phyloP scores from a whole-genome alignment of 2,888 invertebrate genomes.

The Neocrepidodera transversa region DNA sequence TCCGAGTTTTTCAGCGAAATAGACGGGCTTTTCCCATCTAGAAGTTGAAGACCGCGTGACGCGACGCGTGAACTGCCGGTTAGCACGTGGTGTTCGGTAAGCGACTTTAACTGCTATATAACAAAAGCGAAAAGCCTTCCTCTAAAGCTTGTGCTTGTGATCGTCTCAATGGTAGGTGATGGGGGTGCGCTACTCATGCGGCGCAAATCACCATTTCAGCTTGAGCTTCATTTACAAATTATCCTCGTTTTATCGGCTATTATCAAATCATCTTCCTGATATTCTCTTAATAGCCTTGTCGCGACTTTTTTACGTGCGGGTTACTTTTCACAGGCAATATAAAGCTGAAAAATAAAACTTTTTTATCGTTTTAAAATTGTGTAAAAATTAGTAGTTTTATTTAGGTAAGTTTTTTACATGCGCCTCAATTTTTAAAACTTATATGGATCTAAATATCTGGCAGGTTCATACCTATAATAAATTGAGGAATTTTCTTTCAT shows the following conservation, averaged over 20 bases:
- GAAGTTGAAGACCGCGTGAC: conserved; percentile 29
- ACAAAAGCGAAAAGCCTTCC: conserved; percentile 44
- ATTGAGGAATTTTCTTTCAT: too few species aligned
- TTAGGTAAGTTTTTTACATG: too few species aligned
- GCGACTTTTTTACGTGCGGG: conserved; percentile 1
- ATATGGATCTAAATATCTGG: too few species aligned
- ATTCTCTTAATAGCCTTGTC: conserved; percentile 21
- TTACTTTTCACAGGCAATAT: not conserved
- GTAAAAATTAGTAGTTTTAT: too few species aligned
- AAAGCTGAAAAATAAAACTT: too few species aligned
- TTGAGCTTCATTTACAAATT: conserved; percentile 47
- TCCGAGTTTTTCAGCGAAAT: conserved; percentile 2
- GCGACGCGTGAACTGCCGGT: conserved; percentile 25
- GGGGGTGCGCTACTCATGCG: conserved; percentile 49
- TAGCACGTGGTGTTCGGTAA: conserved; percentile 22
- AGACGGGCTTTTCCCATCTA: not conserved
- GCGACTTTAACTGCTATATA: conserved; percentile 25
- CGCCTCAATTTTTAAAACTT: too few species aligned
- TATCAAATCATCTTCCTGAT: conserved; percentile 42
- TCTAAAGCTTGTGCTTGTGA: conserved; percentile 49
- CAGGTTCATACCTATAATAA: too few species aligned
- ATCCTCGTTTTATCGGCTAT: conserved; percentile 44
- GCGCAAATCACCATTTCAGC: conserved; percentile 46
- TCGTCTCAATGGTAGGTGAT: conserved; percentile 48
- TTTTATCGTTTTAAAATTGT: too few species aligned